A percentile compares a stretch with the other conserved stretches of the same genome.
These are phyloP conservation scores for Drosophila vallismaia DNA, from an alignment of 2,888 invertebrate genomes.

Conservation along the genomic window DNA sequence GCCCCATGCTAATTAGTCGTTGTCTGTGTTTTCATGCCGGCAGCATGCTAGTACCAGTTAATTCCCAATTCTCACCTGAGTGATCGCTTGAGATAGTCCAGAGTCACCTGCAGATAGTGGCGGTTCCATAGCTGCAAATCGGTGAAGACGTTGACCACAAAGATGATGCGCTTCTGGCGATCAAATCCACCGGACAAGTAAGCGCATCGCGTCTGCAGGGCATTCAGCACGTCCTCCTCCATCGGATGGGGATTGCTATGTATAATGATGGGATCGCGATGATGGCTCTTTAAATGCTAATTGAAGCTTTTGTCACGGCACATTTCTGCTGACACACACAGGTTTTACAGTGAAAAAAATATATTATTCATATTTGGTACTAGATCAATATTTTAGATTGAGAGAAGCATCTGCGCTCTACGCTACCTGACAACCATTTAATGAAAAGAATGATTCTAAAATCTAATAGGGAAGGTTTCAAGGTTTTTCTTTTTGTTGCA, in stretches of 20 bases:
- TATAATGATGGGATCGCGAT: constrained; percentile 30
- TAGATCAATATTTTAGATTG: background rate
- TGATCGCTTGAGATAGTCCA: constrained; percentile 82
- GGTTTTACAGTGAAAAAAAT: background rate
- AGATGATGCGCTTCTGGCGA: constrained; percentile 87
- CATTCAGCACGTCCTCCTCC: constrained; percentile 86
- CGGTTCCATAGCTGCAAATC: constrained; percentile 85
- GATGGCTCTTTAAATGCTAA: constrained; percentile 42
- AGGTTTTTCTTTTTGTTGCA: constrained; percentile 34
- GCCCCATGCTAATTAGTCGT: constrained; percentile 62
- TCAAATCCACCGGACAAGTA: constrained; percentile 88
- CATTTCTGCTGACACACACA: constrained; percentile 31
- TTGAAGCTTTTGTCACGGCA: constrained; percentile 37
- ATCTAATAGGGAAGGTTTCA: constrained; percentile 7
- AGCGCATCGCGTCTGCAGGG: constrained; percentile 86
- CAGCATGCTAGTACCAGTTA: constrained; percentile 1
- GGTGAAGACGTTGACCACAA: constrained; percentile 86
- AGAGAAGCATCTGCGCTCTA: too few relatives aligned
- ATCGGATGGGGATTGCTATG: constrained; percentile 71
- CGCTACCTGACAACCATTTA: background rate
- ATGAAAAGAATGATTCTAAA: too few relatives aligned
- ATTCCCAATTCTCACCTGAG: constrained; percentile 80
- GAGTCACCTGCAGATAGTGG: constrained; percentile 81
- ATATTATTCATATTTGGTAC: background rate
- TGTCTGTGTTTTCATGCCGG: constrained; percentile 8